Conservation (phyloP, 2,888 invertebrate genomes). For the Tuta absoluta region DNA sequence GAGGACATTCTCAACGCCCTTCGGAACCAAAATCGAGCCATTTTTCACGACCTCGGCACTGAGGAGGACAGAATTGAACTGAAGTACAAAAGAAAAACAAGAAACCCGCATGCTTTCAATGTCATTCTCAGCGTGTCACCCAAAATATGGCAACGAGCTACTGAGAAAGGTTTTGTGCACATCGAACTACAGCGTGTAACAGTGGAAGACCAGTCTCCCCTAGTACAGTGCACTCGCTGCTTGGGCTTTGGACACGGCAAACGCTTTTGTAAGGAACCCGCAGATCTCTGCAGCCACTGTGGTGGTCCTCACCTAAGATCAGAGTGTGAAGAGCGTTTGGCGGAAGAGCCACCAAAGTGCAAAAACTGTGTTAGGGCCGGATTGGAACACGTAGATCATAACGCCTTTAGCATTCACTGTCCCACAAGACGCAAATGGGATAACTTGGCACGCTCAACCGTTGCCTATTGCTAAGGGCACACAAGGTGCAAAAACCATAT, state of each 20-base stretch:
- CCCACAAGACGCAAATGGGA: constrained; percentile 8
- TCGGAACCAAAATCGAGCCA: constrained; percentile 25
- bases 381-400: constrained; percentile 20
- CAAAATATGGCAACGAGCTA: not conserved
- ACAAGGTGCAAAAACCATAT: not conserved
- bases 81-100: not conserved
- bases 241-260: constrained; percentile 24
- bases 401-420: constrained; percentile 32
- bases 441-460: no score
- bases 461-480: constrained; percentile 34
- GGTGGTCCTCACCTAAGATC: constrained; percentile 6
- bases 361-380: constrained; percentile 28
- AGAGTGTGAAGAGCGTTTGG: not conserved
- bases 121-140: not conserved
- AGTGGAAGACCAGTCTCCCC: not conserved
- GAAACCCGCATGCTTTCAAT: constrained; percentile 1
- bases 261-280: constrained; percentile 16
- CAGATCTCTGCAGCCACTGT: constrained; percentile 26
- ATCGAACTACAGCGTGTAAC: constrained; percentile 6
- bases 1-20: constrained; percentile 26
- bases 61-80: not conserved
- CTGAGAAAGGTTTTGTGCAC: not conserved
- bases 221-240: constrained; percentile 21
- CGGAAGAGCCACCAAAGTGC: constrained; percentile 22
- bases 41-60: constrained; percentile 7